Conservation (phyloP, 2,797 vertebrate genomes). For the Eulemur rubriventer region DNA sequence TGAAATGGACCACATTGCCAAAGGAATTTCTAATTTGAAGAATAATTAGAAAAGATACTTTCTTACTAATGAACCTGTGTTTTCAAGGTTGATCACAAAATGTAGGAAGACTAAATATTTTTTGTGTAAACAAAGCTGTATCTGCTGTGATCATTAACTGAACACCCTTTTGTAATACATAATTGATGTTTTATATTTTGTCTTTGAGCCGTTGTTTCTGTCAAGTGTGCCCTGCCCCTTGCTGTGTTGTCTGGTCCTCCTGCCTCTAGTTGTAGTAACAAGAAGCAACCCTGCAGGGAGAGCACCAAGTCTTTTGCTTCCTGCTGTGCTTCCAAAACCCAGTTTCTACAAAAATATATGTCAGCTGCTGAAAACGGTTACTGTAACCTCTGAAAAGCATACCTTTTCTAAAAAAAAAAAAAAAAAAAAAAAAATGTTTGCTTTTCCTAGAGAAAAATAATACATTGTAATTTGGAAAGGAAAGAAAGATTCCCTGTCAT, state of each 20-base stretch:
- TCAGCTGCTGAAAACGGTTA: background rate
- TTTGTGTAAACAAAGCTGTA: constrained; percentile 48
- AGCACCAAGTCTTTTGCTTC: background rate
- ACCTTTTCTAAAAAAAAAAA: background rate
- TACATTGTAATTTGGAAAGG: background rate
- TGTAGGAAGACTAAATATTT: constrained; percentile 7
- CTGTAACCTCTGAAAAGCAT: background rate
- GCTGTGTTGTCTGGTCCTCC: constrained; percentile 33
- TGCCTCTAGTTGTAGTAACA: background rate
- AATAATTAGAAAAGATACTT: constrained; percentile 43
- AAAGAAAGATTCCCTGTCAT: background rate
- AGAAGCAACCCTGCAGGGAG: background rate
- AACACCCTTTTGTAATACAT: background rate
- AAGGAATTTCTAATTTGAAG: constrained; percentile 19
- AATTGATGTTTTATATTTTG: background rate
- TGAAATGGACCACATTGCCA: background rate
- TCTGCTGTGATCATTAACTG: constrained; percentile 47
- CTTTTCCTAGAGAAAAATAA: constrained; percentile 1
- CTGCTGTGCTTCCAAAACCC: background rate
- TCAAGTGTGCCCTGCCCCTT: background rate
- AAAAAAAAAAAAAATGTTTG: background rate
- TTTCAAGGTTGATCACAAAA: constrained; percentile 51
- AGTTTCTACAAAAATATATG: background rate
- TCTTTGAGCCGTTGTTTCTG: background rate
- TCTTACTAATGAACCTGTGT: constrained; percentile 49